Percentiles rank a stretch among this genome's conserved stretches.
Evolutionary conservation across 2,888 invertebrate genomes (phyloP).

Genomic region (Resseliella maxima): DNA sequence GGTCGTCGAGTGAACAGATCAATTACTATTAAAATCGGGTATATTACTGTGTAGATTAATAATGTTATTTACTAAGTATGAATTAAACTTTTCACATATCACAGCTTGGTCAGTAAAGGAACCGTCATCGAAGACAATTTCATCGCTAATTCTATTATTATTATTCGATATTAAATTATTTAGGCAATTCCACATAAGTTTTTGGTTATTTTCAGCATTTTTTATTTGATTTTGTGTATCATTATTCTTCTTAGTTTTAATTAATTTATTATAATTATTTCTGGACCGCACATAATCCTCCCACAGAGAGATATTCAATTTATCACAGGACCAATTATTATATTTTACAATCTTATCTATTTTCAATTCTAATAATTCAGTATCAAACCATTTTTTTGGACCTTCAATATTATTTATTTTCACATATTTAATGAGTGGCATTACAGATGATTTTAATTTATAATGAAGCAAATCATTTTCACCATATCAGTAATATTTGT

Average conservation of each 20-base stretch:
- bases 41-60: not conserved
- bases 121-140: not conserved
- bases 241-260: not conserved
- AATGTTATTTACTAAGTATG: not conserved
- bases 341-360: not conserved
- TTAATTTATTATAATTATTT: not conserved
- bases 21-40: not conserved
- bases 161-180: not conserved
- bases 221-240: not conserved
- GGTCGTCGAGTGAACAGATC: too few species aligned
- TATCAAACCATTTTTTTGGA: conserved; percentile 16
- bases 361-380: not conserved
- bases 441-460: not conserved
- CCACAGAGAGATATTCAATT: not conserved
- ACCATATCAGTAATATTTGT: not conserved
- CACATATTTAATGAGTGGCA: not conserved
- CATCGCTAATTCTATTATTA: not conserved
- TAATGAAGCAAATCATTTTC: not conserved
- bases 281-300: not conserved
- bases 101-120: not conserved
- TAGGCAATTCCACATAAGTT: not conserved
- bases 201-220: not conserved
- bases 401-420: not conserved
- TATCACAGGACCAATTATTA: not conserved
- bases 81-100: not conserved